phyloP scores from a whole-genome alignment of 2,888 invertebrate genomes.

The Drosophila austrosaltans region DNA sequence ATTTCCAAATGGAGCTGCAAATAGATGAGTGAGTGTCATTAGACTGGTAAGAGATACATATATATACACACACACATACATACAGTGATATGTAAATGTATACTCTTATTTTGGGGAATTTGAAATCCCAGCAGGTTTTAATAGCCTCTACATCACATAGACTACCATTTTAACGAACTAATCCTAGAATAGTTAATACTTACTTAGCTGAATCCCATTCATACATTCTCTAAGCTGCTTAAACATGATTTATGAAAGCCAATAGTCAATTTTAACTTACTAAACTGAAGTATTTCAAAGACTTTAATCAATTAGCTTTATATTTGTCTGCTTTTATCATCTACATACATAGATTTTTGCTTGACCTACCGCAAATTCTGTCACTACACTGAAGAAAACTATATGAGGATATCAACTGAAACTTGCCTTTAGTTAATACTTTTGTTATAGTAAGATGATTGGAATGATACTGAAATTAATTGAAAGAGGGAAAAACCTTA shows the following conservation, averaged over 20 bases:
- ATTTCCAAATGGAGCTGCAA: constrained; percentile 51
- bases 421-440: not conserved
- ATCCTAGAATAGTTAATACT: not conserved
- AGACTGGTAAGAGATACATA: constrained; percentile 22
- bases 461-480: too few relatives aligned
- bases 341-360: too few relatives aligned
- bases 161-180: not conserved
- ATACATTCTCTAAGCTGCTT: not conserved
- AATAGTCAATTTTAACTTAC: not conserved
- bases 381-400: not conserved
- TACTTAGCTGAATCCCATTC: not conserved
- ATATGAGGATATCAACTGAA: not conserved
- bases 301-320: not conserved
- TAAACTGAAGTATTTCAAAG: not conserved
- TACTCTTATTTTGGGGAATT: not conserved
- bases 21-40: constrained; percentile 42
- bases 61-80: constrained; percentile 9
- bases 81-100: constrained; percentile 1
- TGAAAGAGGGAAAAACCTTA: too few relatives aligned
- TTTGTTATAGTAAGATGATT: too few relatives aligned
- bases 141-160: not conserved
- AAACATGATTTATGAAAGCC: constrained; percentile 9
- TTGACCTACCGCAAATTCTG: not conserved
- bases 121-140: not conserved
- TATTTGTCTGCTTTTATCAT: not conserved